Evolutionary conservation across 35 echinoderm and acorn worm genomes (phyloP), one percentile per base, ranked within the genome.

Genomic region (Ptychodera flava): DNA sequence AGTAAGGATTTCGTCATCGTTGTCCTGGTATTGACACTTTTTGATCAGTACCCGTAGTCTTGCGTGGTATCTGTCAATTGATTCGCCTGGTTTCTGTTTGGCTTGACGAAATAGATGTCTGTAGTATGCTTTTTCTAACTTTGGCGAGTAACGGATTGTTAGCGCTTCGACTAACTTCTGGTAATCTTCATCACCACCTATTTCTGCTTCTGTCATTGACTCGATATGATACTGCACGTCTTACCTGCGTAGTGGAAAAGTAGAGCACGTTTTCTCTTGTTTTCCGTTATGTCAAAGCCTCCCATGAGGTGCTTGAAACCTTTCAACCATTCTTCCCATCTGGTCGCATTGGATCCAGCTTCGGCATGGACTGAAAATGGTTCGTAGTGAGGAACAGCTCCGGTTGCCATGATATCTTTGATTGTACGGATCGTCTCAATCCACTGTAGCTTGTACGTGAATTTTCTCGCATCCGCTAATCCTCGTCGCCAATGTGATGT

Each of bases 231-330:
- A 53, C 86, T 77, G 0, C 83, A 90, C 15, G 37, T 79, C 35
- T 92, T 79, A 29, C 93, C 90, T 29, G 86, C 86, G 64, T 85
- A 95, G 87, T 95, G 87, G 6, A 95, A 76, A 1, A 95, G 85
- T 22, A 90, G 15, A 0, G 93, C 87, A 28, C 87, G 80, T 83
- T 95, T 91, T 0, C 87, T 53, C 53, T 27, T 83, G 38, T 85
- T 64, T 33, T 89, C 84, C 30, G 33, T 86, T 15, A 95, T 80
- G 31, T 91, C 87, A 36, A 87, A 36, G 27, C 84, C 90, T 30
- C 53, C 37, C 29, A 91, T 86, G 37, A 91, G 77, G 36, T 87
- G 36, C 31, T 91, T 79, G 28, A 91, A 36, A 28, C 84, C 32
- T 79, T 28, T 31, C 27, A 79, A 28, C 78, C 78, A 79, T 79